Evolutionary conservation across 2,113 vertebrate genomes (phyloP).

Genomic region (Stigmatopora nigra): DNA sequence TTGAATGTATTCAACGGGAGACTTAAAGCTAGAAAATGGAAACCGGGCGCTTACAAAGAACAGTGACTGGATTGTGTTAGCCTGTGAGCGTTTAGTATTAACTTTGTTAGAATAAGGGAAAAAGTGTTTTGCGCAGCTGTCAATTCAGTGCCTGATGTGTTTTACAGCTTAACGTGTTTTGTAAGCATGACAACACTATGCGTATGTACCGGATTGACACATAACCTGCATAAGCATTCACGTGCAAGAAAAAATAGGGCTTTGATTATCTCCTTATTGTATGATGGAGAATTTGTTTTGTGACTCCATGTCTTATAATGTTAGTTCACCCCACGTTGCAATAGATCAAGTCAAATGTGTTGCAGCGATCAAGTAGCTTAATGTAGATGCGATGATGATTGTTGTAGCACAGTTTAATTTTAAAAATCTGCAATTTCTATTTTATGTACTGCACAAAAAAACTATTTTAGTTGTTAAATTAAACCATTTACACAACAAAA

Average conservation of each 20-base stretch:
- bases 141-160: constrained; percentile 33
- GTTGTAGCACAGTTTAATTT: constrained; percentile 11
- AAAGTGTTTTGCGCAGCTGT: constrained; percentile 10
- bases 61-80: constrained; percentile 12
- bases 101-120: constrained; percentile 22
- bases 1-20: constrained; percentile 24
- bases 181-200: constrained; percentile 59
- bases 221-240: constrained; percentile 41
- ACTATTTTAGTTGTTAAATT: constrained; percentile 20
- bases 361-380: constrained; percentile 9
- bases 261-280: constrained; percentile 46
- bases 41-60: constrained; percentile 13
- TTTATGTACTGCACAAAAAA: constrained; percentile 12
- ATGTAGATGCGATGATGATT: constrained; percentile 14
- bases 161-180: constrained; percentile 36
- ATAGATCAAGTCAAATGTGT: constrained; percentile 1
- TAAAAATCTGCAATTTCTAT: constrained; percentile 8
- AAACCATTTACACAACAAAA: constrained; percentile 10
- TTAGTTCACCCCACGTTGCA: constrained; percentile 8
- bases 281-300: constrained; percentile 48
- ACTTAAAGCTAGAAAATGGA: not conserved
- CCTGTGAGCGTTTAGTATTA: constrained; percentile 12
- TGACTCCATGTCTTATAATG: constrained; percentile 63
- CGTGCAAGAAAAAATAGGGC: constrained; percentile 16
- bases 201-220: constrained; percentile 62